phyloP scores from a whole-genome alignment of 1,140 invertebrate genomes.

The Zaprionus tsacasi region DNA sequence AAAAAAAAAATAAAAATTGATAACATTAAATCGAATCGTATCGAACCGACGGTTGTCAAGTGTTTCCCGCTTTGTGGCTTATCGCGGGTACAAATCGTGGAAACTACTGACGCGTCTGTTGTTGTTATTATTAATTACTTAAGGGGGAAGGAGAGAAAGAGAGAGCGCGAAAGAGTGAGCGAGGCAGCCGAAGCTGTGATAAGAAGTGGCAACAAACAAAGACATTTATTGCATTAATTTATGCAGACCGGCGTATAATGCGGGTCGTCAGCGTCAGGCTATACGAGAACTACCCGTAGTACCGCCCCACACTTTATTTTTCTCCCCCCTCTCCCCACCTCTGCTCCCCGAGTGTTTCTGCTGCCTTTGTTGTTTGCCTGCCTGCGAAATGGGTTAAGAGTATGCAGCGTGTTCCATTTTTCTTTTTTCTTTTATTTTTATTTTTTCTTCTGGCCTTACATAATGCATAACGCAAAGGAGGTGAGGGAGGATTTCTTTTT shows the following conservation, averaged over 20 bases:
- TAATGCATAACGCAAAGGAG: constrained; percentile 36
- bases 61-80: neutral
- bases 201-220: constrained; percentile 58
- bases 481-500: neutral
- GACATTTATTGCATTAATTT: constrained; percentile 68
- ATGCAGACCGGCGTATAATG: constrained; percentile 41
- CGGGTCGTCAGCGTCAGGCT: constrained; percentile 16
- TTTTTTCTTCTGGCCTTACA: constrained; percentile 40
- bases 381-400: constrained; percentile 67
- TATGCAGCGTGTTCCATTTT: constrained; percentile 51
- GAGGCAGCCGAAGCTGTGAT: constrained; percentile 12
- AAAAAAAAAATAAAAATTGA: constrained; percentile 13
- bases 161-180: constrained; percentile 25
- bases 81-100: constrained; percentile 1
- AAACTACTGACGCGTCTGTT: neutral
- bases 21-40: neutral
- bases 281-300: neutral
- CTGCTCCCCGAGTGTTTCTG: neutral
- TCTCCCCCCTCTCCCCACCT: no score
- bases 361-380: constrained; percentile 10
- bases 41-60: neutral
- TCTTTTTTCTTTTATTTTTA: constrained; percentile 23
- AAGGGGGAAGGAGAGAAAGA: constrained; percentile 38
- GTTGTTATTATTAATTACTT: neutral
- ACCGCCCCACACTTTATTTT: neutral